phyloP scores from a whole-genome alignment of 2,888 invertebrate species.

The Callinectes sapidus region DNA sequence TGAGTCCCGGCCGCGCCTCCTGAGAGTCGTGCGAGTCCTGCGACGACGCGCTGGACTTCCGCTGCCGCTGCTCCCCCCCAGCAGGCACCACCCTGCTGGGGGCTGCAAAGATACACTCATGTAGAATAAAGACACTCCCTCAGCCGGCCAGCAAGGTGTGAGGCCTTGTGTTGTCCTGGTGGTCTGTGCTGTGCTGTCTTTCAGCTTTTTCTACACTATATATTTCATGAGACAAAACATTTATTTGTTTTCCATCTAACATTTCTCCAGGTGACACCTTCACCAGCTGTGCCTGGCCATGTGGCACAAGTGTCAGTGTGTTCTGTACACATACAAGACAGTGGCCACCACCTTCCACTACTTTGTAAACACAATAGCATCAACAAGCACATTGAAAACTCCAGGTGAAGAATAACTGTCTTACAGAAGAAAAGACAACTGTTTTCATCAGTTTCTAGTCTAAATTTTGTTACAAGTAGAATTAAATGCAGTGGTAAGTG shows the following conservation, averaged over 20 bases:
- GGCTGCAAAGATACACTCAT: not conserved
- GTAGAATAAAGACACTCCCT: not conserved
- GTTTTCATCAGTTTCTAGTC: too few relatives aligned
- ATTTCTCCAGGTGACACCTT: not conserved
- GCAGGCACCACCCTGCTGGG: not conserved
- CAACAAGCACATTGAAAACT: not conserved
- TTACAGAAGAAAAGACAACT: too few relatives aligned
- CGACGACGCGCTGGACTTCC: conserved; percentile 53
- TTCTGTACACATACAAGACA: not conserved
- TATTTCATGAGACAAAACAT: not conserved
- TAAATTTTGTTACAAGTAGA: not conserved
- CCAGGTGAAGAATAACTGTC: not conserved
- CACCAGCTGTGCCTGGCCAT: not conserved
- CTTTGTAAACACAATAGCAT: not conserved
- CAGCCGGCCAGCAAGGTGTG: not conserved
- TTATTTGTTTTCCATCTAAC: not conserved
- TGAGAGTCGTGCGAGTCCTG: conserved; percentile 57
- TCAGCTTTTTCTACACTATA: not conserved
- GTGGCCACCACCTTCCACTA: not conserved
- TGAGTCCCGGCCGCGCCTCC: conserved; percentile 31
- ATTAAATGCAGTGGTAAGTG: not conserved
- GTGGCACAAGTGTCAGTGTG: not conserved
- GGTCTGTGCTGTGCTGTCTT: not conserved
- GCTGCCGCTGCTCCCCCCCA: conserved; percentile 1
- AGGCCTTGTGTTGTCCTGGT: not conserved